Conservation (phyloP, 37 sponge, comb jelly and placozoan species). For the Corticium candelabrum region DNA sequence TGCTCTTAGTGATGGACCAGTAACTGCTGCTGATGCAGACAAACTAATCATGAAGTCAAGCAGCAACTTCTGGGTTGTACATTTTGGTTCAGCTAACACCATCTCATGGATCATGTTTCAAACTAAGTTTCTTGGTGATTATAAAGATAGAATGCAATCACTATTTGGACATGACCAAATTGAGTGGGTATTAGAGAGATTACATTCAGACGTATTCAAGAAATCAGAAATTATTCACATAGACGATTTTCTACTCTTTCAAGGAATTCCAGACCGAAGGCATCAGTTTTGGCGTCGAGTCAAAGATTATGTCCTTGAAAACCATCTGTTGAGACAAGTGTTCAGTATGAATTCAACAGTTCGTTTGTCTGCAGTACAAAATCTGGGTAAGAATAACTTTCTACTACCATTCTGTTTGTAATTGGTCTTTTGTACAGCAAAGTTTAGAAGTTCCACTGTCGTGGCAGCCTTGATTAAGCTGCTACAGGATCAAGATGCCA, state of each 20-base stretch:
- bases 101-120: too few relatives aligned
- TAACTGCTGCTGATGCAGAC: too few relatives aligned
- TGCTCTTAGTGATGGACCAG: too few relatives aligned
- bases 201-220: conserved; percentile 47
- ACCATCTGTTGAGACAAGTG: conserved; percentile 78
- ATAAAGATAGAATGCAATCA: too few relatives aligned
- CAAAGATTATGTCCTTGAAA: conserved; percentile 50
- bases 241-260: conserved; percentile 42
- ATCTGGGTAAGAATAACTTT: conserved; percentile 45
- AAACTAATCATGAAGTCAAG: too few relatives aligned
- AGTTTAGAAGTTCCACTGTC: conserved; percentile 78
- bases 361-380: conserved; percentile 78
- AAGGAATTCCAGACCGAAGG: conserved; percentile 38
- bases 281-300: conserved; percentile 45
- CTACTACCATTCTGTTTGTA: too few relatives aligned
- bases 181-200: conserved; percentile 57
- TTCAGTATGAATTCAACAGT: conserved; percentile 84
- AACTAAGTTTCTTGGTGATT: too few relatives aligned
- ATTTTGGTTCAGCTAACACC: too few relatives aligned
- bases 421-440: too few relatives aligned
- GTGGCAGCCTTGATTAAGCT: conserved; percentile 64
- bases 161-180: conserved; percentile 52
- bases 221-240: conserved; percentile 36
- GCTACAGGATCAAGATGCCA: conserved; percentile 70
- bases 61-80: too few relatives aligned